Evolutionary conservation across 2,797 vertebrate genomes (phyloP), one percentile per base, ranked within the genome.

Genomic region (Mionectes olivaceus): DNA sequence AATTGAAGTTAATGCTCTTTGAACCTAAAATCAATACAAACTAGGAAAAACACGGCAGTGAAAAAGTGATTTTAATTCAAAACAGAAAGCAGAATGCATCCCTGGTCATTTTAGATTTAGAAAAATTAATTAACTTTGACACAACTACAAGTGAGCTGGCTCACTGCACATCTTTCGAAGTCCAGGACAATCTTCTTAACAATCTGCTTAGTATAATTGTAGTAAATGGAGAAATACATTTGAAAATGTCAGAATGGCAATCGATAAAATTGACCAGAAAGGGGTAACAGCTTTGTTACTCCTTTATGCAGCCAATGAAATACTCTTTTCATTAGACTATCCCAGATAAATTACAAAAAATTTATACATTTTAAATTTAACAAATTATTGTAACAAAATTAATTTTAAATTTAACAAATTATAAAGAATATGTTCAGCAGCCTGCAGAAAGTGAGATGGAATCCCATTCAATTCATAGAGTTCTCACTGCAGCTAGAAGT

Each of bases 111-210:
- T 94, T 94, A 74, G 81, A 50, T 91, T 88, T 71, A 85, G 75
- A 84, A 95, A 97, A 95, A 95, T 84, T 94, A 96, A 97, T 95
- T 96, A 91, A 92, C 67, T 92, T 92, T 93, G 93, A 92, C 94
- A 97, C 77, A 57, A 63, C 76, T 95, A 87, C 95, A 96, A 95
- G 80, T 76, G 37, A 90, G 44, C 70, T 83, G 79, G 70, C 67
- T 90, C 88, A 50, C 53, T 93, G 76, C 44, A 74, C 0, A 19
- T 81, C 83, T 94, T 93, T 89, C 5, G 1, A 96, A 95, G 92
- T 94, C 76, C 74, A 56, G 92, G 83, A 82, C 89, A 94, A 94
- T 94, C 41, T 64, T 73, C 81, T 85, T 83, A 95, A 95, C 78
- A 91, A 86, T 89, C 63, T 88, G 87, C 67, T 93, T 89, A 90